A percentile compares a stretch with the other conserved stretches of the same genome.
Evolutionary conservation across 2,113 vertebrate genomes (phyloP).

Genomic region (Gopherus evgoodei): DNA sequence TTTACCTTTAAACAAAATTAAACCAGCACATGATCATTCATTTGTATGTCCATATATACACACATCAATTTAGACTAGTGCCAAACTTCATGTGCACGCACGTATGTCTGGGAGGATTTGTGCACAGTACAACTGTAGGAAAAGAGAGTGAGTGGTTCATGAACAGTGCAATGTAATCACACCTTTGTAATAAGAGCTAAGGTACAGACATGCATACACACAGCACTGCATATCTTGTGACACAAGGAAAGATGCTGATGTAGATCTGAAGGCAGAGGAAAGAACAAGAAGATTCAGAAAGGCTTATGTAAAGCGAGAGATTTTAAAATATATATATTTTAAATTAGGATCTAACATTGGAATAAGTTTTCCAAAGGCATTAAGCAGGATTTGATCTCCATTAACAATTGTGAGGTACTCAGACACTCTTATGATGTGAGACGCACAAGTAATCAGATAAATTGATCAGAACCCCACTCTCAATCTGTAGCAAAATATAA

Average conservation of each 20-base stretch:
- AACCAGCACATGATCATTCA: rapidly evolving
- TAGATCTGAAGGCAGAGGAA: neutral
- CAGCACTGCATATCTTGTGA: neutral
- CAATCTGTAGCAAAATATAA: neutral
- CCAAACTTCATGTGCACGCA: neutral
- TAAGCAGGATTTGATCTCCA: neutral
- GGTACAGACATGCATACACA: rapidly evolving
- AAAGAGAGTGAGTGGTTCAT: neutral
- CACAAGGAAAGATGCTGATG: neutral
- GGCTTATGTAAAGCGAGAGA: neutral
- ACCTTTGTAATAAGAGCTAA: rapidly evolving
- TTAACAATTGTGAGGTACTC: rapidly evolving
- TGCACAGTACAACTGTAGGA: rapidly evolving
- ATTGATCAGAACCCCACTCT: neutral
- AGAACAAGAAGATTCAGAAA: neutral
- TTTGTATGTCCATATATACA: rapidly evolving
- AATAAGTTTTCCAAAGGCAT: neutral
- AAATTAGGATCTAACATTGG: neutral
- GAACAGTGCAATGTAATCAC: rapidly evolving
- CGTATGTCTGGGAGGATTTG: neutral
- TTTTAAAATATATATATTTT: neutral
- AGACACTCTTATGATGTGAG: rapidly evolving
- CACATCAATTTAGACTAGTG: no score
- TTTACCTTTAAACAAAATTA: rapidly evolving
- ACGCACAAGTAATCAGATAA: neutral